These are phyloP conservation scores for Lordiphosa fenestrarum DNA, from an alignment of 2,888 invertebrate species.

Conservation along the genomic window DNA sequence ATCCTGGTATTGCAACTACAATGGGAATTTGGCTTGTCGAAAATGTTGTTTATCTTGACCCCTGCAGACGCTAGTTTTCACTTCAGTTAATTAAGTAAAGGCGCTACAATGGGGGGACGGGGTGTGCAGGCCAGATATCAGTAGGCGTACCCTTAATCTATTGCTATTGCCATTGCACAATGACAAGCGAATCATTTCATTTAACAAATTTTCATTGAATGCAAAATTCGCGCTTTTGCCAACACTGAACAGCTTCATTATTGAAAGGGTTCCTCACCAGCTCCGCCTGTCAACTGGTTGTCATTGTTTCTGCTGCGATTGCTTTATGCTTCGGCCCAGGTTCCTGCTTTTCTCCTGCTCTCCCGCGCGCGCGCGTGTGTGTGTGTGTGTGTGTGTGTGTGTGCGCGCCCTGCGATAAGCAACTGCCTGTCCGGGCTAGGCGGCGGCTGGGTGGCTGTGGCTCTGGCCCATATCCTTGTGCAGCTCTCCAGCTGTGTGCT, in stretches of 20 bases:
- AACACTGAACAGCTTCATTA: constrained; percentile 67
- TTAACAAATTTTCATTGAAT: constrained; percentile 71
- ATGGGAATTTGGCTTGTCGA: constrained; percentile 18
- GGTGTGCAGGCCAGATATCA: constrained; percentile 7
- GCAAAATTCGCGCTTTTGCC: constrained; percentile 60
- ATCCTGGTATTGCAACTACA: constrained; percentile 8
- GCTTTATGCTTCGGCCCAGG: constrained; percentile 35
- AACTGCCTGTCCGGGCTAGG: constrained; percentile 53
- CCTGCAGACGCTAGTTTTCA: constrained; percentile 67
- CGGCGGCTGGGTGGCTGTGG: constrained; percentile 12
- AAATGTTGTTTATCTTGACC: constrained; percentile 64
- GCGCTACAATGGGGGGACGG: constrained; percentile 23
- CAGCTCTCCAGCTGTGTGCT: constrained; percentile 32
- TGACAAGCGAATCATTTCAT: constrained; percentile 52
- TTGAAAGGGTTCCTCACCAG: constrained; percentile 11
- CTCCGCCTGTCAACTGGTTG: constrained; percentile 55
- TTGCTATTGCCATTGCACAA: constrained; percentile 37
- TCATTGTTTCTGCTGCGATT: constrained; percentile 62
- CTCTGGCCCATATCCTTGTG: constrained; percentile 16
- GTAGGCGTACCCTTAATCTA: constrained; percentile 52
- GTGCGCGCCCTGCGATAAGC: constrained; percentile 51
- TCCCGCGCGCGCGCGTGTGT: constrained; percentile 32
- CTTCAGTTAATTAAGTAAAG: constrained; percentile 73
- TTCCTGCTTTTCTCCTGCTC: constrained; percentile 15
- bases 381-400: constrained; percentile 33